Evolutionary conservation across 2,797 vertebrate genomes (phyloP).

Genomic region (Sylvia borin): DNA sequence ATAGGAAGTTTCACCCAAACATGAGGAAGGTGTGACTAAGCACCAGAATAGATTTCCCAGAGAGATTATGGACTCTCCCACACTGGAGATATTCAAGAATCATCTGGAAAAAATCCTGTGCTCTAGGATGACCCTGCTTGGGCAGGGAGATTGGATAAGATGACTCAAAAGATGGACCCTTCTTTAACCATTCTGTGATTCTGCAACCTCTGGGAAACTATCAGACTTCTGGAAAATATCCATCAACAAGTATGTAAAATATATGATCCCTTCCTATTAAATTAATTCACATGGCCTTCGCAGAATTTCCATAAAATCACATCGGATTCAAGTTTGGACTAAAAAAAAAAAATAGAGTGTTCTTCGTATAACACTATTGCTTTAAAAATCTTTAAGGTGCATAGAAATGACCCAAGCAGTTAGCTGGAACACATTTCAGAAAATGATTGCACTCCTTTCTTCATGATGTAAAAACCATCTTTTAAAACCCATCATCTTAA

Average conservation of each 20-base stretch:
- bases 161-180: background rate
- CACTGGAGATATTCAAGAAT: background rate
- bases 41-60: background rate
- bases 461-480: background rate
- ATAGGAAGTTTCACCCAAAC: background rate
- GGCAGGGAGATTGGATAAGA: background rate
- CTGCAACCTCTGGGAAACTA: background rate
- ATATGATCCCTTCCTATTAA: background rate
- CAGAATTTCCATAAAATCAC: conserved; percentile 6
- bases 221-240: conserved; percentile 49
- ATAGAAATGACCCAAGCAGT: background rate
- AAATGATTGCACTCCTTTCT: background rate
- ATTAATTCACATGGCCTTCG: background rate
- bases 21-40: background rate
- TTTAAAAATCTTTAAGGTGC: background rate
- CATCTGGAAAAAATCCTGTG: background rate
- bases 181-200: background rate
- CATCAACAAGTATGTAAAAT: conserved; percentile 21
- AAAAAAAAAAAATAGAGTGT: background rate
- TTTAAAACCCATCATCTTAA: background rate
- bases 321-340: background rate
- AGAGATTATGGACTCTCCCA: background rate
- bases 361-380: background rate
- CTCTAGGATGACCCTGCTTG: background rate
- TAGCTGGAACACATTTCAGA: background rate